phyloP scores from a whole-genome alignment of 2,888 invertebrate genomes.

The Pterobdella sp. region DNA sequence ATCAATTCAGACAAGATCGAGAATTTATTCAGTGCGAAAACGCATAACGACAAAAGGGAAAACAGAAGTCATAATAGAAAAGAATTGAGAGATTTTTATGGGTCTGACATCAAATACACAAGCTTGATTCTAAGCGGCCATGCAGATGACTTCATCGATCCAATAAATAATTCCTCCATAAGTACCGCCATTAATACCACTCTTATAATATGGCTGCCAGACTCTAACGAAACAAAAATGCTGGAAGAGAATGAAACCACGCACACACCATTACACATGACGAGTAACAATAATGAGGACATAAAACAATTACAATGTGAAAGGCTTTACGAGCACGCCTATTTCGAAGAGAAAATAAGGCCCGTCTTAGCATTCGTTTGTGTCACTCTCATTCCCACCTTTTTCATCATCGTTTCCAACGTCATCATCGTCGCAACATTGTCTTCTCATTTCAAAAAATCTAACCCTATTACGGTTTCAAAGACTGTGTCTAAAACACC shows the following conservation, averaged over 20 bases:
- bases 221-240: not conserved
- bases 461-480: too few species aligned
- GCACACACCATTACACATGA: not conserved
- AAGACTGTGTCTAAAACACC: too few species aligned
- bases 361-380: constrained; percentile 38
- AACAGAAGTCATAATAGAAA: not conserved
- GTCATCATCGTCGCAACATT: constrained; percentile 35
- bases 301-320: constrained; percentile 33
- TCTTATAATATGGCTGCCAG: not conserved
- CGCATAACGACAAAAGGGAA: not conserved
- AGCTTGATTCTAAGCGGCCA: too few species aligned
- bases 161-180: not conserved
- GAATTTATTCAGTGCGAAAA: not conserved
- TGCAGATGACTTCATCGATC: too few species aligned
- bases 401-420: constrained; percentile 37
- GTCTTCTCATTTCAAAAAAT: constrained; percentile 8
- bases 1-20: not conserved
- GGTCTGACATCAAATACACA: not conserved
- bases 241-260: not conserved
- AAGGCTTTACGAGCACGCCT: constrained; percentile 31
- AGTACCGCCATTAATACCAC: not conserved
- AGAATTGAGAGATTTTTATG: not conserved
- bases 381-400: constrained; percentile 34
- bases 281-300: not conserved
- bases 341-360: constrained; percentile 36